Evolutionary conservation across 2,113 vertebrate genomes (phyloP).

Genomic region (Physeter macrocephalus): DNA sequence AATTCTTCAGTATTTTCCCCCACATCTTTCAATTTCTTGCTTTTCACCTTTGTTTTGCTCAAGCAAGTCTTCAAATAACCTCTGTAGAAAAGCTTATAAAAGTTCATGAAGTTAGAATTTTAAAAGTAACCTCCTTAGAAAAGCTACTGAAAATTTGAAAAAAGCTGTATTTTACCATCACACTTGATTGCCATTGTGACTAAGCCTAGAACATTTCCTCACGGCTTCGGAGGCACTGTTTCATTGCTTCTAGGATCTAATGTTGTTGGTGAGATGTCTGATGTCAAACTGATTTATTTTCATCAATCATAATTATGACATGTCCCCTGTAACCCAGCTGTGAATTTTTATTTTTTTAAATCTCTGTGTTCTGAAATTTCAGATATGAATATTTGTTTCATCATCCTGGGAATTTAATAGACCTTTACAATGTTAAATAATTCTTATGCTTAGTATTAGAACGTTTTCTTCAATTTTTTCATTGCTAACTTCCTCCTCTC

Average conservation of each 20-base stretch:
- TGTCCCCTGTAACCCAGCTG: not conserved
- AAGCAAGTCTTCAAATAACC: not conserved
- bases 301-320: not conserved
- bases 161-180: not conserved
- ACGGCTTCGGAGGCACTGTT: not conserved
- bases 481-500: not conserved
- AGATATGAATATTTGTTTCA: not conserved
- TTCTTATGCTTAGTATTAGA: not conserved
- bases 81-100: not conserved
- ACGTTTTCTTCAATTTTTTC: not conserved
- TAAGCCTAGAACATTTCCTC: not conserved
- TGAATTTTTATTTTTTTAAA: not conserved
- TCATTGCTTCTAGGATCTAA: not conserved
- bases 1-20: not conserved
- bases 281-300: not conserved
- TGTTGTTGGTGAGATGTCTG: not conserved
- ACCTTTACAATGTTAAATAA: not conserved
- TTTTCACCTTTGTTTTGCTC: not conserved
- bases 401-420: not conserved
- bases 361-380: not conserved
- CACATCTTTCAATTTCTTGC: not conserved
- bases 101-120: not conserved
- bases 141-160: slow-evolving; percentile 16
- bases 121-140: not conserved
- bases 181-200: not conserved